Base-by-base conservation (phyloP, 2,888 invertebrate species). In the Bombylius major region DNA sequence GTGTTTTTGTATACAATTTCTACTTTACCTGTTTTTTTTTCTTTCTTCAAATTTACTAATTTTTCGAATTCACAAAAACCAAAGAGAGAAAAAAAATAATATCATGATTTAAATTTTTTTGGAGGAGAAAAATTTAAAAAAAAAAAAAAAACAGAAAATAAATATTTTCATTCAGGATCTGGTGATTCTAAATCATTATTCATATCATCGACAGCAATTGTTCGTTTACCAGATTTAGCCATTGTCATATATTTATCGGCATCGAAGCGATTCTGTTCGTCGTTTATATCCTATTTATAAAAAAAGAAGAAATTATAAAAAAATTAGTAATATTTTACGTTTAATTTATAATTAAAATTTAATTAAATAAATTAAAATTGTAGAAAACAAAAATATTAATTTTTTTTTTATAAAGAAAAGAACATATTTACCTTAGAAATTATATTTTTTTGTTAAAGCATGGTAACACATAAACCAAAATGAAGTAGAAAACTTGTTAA, bases 261-360 rank as follows among this genome's bases (percentile, higher is more conserved):
- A 67, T 74, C 72, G 59, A 74, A 74, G 34, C 73, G 71, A 61
- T 69, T 66, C 58, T 68, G 69, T 64, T 73, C 72, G 66, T 73
- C 73, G 58, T 68, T 67, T 58, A 70, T 66, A 65, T 73, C 71
- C 73, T 73, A 65, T 7, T 23, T 13, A 47, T 50, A 42, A 46
- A 34, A 52, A 46, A 33, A 39, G 34, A 47, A 50, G n/a, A 55
- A 33, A 39, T 47, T 23, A 34, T 42, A 42, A 45, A n/a, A 14
- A 44, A 54, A 54, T 13, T 4, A 36, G 31, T 23, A 12, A 39
- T 47, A 55, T 4, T 14, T 23, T 23, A 23, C 3, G 3, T 23
- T 23, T 23, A 23, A 23, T 23, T 23, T 23, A 23, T 47, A n/a
- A 44, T 31, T 42, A 31, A 13, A 11, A 8, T 14, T 44, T 32